phyloP scores from a whole-genome alignment of 2,113 vertebrate genomes.

The Scomber scombrus region DNA sequence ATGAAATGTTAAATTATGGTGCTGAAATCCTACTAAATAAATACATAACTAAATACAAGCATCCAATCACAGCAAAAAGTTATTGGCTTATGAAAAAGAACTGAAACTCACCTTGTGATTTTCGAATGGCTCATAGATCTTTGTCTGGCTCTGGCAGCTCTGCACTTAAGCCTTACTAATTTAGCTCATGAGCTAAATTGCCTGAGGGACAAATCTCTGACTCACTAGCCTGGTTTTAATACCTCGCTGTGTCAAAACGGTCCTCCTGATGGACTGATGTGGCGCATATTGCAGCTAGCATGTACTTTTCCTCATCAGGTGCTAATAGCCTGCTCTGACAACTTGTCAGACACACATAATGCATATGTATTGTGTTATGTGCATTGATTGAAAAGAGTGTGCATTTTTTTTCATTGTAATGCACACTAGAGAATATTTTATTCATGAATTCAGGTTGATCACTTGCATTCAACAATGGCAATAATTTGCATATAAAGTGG shows the following conservation, averaged over 20 bases:
- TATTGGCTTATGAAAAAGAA: slow-evolving; percentile 16
- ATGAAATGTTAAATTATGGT: slow-evolving; percentile 19
- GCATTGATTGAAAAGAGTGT: slow-evolving; percentile 44
- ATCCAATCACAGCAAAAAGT: background rate
- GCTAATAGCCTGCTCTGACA: slow-evolving; percentile 51
- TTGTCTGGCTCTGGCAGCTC: background rate
- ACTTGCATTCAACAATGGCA: slow-evolving; percentile 55
- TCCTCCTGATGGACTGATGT: slow-evolving; percentile 39
- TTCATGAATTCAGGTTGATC: slow-evolving; percentile 77
- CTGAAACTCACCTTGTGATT: slow-evolving; percentile 21
- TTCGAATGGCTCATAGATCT: slow-evolving; percentile 5
- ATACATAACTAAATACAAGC: background rate
- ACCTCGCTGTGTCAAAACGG: slow-evolving; percentile 8
- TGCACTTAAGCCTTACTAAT: slow-evolving; percentile 21
- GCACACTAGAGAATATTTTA: slow-evolving; percentile 59
- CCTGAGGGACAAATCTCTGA: background rate
- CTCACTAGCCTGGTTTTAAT: slow-evolving; percentile 27
- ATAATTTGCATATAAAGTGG: slow-evolving; percentile 84
- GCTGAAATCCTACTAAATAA: background rate
- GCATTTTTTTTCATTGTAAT: slow-evolving; percentile 39
- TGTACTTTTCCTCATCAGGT: slow-evolving; percentile 45
- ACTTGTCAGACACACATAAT: slow-evolving; percentile 51
- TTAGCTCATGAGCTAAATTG: slow-evolving; percentile 25
- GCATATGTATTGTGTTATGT: slow-evolving; percentile 26
- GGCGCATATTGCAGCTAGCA: slow-evolving; percentile 21